These are phyloP conservation scores for Drosophila elegans DNA, from an alignment of 1,140 invertebrate species.

Conservation along the genomic window DNA sequence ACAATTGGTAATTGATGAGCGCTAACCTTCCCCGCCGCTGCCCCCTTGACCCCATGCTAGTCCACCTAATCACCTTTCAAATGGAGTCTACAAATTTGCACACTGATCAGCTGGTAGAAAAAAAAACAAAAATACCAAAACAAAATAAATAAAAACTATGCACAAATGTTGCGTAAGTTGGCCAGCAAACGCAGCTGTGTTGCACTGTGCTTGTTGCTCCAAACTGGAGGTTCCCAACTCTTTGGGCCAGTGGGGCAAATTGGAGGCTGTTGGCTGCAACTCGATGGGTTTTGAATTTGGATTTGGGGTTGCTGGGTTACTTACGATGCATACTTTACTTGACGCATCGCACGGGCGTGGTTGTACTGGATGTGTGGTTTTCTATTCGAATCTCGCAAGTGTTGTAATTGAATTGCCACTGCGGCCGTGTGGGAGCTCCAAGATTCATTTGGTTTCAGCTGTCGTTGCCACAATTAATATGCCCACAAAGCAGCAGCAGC, in stretches of 20 bases:
- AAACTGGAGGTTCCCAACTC: slow-evolving; percentile 26
- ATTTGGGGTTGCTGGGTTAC: slow-evolving; percentile 3
- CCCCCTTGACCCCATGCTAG: neutral
- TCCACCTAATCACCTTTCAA: slow-evolving; percentile 54
- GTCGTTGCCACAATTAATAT: slow-evolving; percentile 48
- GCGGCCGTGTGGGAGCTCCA: slow-evolving; percentile 36
- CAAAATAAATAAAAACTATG: slow-evolving; percentile 15
- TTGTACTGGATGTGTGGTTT: slow-evolving; percentile 34
- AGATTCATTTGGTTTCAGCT: slow-evolving; percentile 19
- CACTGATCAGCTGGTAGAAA: slow-evolving; percentile 29
- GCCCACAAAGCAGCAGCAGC: slow-evolving; percentile 21
- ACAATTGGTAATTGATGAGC: slow-evolving; percentile 77
- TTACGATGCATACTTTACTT: neutral
- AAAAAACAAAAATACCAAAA: neutral
- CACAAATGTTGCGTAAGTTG: slow-evolving; percentile 54
- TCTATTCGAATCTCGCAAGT: slow-evolving; percentile 23
- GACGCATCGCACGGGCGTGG: slow-evolving; percentile 57
- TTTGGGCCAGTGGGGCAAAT: slow-evolving; percentile 50
- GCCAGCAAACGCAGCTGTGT: slow-evolving; percentile 48
- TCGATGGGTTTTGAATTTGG: slow-evolving; percentile 1
- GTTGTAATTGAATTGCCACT: slow-evolving; percentile 59
- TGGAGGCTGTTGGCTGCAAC: slow-evolving; percentile 16
- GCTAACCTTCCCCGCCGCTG: slow-evolving; percentile 3
- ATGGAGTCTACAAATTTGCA: slow-evolving; percentile 49
- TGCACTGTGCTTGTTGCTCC: slow-evolving; percentile 14